These are phyloP conservation scores for Calameuta idolon DNA, from an alignment of 2,888 invertebrate species.

Conservation along the genomic window DNA sequence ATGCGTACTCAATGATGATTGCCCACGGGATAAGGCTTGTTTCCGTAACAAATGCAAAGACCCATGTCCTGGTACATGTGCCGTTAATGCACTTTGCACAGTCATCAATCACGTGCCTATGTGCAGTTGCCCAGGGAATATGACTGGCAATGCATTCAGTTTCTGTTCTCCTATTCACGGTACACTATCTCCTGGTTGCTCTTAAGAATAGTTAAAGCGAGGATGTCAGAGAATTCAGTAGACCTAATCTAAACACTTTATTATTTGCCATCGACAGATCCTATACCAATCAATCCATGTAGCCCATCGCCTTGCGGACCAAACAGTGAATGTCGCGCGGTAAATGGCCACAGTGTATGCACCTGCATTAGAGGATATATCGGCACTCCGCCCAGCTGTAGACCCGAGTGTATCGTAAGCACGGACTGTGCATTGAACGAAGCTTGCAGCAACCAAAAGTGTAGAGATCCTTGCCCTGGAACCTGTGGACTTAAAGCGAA, in stretches of 20 bases:
- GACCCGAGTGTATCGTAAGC: conserved; percentile 70
- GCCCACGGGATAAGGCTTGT: conserved; percentile 79
- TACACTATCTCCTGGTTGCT: background rate
- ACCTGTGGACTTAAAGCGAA: conserved; percentile 69
- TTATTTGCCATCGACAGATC: conserved; percentile 20
- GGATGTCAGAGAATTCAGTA: conserved; percentile 7
- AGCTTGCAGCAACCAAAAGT: conserved; percentile 71
- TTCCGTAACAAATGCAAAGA: conserved; percentile 80
- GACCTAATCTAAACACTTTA: conserved; percentile 1
- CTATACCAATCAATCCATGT: conserved; percentile 72
- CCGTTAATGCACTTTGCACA: conserved; percentile 71
- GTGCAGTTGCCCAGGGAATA: conserved; percentile 70
- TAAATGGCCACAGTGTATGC: conserved; percentile 75
- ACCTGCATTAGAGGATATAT: conserved; percentile 76
- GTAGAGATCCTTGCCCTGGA: conserved; percentile 70
- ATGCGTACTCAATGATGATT: conserved; percentile 81
- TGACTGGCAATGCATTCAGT: conserved; percentile 77
- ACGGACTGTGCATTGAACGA: conserved; percentile 68
- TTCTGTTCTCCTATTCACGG: conserved; percentile 20
- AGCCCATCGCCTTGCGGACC: conserved; percentile 73
- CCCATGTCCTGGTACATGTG: conserved; percentile 83
- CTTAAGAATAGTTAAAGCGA: conserved; percentile 29
- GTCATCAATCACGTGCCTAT: conserved; percentile 51
- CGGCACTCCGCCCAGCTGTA: conserved; percentile 76
- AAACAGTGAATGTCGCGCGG: conserved; percentile 77